Conservation (phyloP, 1,140 invertebrate species). For the Leptinotarsa undecemlineata region DNA sequence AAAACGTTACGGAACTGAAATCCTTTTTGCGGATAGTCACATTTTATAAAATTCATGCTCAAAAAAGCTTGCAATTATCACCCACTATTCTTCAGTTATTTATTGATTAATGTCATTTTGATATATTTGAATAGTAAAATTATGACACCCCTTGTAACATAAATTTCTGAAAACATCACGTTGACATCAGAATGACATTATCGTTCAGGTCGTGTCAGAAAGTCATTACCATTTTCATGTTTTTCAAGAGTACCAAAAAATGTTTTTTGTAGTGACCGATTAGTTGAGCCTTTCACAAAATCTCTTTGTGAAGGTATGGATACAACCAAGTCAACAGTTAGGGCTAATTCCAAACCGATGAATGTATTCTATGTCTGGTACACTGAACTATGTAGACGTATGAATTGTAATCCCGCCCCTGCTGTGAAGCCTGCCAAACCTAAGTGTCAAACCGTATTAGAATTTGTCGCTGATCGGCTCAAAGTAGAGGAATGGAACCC, state of each 20-base stretch:
- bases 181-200: slow-evolving; percentile 14
- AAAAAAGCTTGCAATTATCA: too few species aligned
- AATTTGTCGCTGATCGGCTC: slow-evolving; percentile 69
- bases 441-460: slow-evolving; percentile 58
- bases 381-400: slow-evolving; percentile 50
- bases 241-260: slow-evolving; percentile 16
- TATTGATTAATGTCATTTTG: too few species aligned
- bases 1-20: too few species aligned
- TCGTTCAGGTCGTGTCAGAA: slow-evolving; percentile 28
- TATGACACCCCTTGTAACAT: not conserved
- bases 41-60: too few species aligned
- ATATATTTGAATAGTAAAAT: too few species aligned
- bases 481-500: slow-evolving; percentile 72
- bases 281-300: slow-evolving; percentile 13
- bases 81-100: too few species aligned
- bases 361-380: slow-evolving; percentile 55
- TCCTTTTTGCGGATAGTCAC: too few species aligned
- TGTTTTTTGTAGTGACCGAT: slow-evolving; percentile 17
- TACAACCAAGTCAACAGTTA: slow-evolving; percentile 41
- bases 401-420: slow-evolving; percentile 47
- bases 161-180: not conserved
- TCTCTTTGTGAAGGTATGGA: slow-evolving; percentile 29
- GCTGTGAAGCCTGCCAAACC: slow-evolving; percentile 52
- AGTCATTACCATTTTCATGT: slow-evolving; percentile 29
- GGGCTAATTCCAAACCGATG: slow-evolving; percentile 45